These are phyloP conservation scores for Meloidogyne chitwoodi DNA, from an alignment of 1,140 invertebrate genomes.

Conservation along the genomic window DNA sequence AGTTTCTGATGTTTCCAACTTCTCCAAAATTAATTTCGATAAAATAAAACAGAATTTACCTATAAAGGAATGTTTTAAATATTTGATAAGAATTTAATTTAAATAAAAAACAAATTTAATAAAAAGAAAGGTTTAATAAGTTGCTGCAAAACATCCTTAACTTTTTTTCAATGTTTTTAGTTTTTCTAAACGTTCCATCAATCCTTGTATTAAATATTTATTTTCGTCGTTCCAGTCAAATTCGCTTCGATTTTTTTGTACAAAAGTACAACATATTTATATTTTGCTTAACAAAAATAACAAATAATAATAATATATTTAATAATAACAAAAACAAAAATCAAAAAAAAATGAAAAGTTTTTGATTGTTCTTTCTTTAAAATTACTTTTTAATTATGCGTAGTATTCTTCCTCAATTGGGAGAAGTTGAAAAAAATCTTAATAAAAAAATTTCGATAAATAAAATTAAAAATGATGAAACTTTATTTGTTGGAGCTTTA, in stretches of 20 bases:
- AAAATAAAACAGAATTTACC: no score
- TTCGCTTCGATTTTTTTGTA: not conserved
- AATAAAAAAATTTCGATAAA: not conserved
- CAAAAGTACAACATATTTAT: not conserved
- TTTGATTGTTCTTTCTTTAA: not conserved
- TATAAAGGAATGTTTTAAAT: no score
- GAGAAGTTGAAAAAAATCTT: not conserved
- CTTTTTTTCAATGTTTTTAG: not conserved
- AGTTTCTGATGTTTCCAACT: no score
- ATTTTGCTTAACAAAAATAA: not conserved
- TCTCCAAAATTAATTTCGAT: no score
- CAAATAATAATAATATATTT: no score
- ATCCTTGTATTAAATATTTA: not conserved
- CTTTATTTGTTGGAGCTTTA: constrained; percentile 28
- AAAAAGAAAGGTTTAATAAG: not conserved
- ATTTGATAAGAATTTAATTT: no score
- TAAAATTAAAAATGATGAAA: constrained; percentile 17
- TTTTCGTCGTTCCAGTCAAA: not conserved
- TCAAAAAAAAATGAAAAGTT: not conserved
- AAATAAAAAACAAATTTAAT: not conserved
- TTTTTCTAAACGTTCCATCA: not conserved
- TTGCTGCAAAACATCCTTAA: not conserved
- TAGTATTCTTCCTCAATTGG: not conserved
- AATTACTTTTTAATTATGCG: not conserved
- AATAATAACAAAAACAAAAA: not conserved